Evolutionary conservation across 2,888 invertebrate genomes (phyloP), one percentile per base, ranked within the genome.

Genomic region (Agonopterix subpropinquella): DNA sequence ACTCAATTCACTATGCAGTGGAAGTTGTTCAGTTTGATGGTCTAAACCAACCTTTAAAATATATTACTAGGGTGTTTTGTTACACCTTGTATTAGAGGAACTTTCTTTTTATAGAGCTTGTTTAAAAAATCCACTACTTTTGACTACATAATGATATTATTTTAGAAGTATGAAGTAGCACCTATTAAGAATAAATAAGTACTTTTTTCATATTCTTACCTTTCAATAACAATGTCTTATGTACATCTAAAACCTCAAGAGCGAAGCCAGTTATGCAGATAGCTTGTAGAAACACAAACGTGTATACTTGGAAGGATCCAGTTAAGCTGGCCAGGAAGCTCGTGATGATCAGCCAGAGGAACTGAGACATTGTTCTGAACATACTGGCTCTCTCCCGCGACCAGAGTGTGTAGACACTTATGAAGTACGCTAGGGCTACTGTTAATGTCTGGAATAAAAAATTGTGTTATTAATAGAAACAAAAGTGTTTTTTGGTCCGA

Each of bases 321-420:
- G 95, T 90, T 39, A 93, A 89, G 59, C 94, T 93, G 44, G 96
- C 93, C 9, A 94, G 63, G 68, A 93, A 95, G 57, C 95, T 91
- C 13, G 94, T 92, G 36, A 95, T 78, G 4, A 94, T 85, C 10
- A 95, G 80, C 97, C 97, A 97, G 15, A 95, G 77, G 1, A 90
- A 78, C 57, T 92, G 92, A 0, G 96, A 93, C 8, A 92, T 90
- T 46, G 92, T 89, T 41, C 93, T 91, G 67, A 95, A 93, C 48
- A 90, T 80, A 5, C 81, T 80, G 11, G 92, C 91, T 53, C 93
- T 92, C 53, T 92, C 88, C 1, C 93, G 92, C 37, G 90, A 92
- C 97, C 97, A 97, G 59, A 93, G 87, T 47, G 94, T 83, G 56
- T 92, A 91, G 1, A 96, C 90, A 44, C 93, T 83, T 15, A 93